Percentiles rank a stretch among this genome's conserved stretches.
phyloP scores from a whole-genome alignment of 1,140 invertebrate species.

The Himalopsyche phryganea region DNA sequence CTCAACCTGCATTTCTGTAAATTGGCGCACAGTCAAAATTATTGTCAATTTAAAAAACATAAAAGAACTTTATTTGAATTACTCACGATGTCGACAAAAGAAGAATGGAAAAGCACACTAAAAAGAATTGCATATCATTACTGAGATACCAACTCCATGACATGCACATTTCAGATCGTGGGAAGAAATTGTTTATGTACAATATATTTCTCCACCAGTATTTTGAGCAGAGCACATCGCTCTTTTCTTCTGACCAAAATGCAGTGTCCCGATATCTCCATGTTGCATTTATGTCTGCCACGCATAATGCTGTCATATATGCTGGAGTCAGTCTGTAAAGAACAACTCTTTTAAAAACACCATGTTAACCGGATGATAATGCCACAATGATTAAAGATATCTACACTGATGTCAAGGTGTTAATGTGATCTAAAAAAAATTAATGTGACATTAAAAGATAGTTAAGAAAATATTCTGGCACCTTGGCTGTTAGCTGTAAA shows the following conservation, averaged over 20 bases:
- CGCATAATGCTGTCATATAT: conserved; percentile 53
- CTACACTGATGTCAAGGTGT: too few relatives aligned
- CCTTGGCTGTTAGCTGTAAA: too few relatives aligned
- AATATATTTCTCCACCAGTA: conserved; percentile 65
- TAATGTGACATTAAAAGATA: too few relatives aligned
- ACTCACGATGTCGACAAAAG: conserved; percentile 10
- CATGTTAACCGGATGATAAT: neutral
- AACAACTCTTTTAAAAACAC: neutral
- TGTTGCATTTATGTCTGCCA: conserved; percentile 49
- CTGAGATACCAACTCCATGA: conserved; percentile 81
- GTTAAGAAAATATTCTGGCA: too few relatives aligned
- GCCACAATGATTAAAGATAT: too few relatives aligned
- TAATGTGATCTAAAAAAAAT: too few relatives aligned
- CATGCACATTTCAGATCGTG: conserved; percentile 60
- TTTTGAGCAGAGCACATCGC: conserved; percentile 51
- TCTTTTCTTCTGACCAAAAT: conserved; percentile 49
- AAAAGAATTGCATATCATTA: conserved; percentile 77
- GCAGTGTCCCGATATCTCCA: conserved; percentile 50
- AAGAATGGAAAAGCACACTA: conserved; percentile 50
- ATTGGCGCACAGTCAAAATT: too few relatives aligned
- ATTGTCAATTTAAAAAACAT: too few relatives aligned
- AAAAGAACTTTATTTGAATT: conserved; percentile 1
- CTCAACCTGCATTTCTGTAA: too few relatives aligned
- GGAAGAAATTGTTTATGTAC: conserved; percentile 61
- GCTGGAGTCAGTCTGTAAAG: conserved; percentile 51